Evolutionary conservation across 1,140 invertebrate species (phyloP).

Genomic region (Eulimnadia texana): DNA sequence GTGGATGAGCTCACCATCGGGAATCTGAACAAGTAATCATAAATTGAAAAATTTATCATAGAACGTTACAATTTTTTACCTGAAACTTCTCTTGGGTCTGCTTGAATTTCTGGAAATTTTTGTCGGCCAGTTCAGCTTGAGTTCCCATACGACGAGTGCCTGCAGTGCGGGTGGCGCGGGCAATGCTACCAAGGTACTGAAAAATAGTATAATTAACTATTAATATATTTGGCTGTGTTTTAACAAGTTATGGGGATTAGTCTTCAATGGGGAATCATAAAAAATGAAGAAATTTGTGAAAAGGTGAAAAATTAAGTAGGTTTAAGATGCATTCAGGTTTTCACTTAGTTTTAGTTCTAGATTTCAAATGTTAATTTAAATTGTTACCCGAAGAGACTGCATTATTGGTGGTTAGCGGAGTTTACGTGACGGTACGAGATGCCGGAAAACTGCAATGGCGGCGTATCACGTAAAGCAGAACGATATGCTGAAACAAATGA

Average conservation of each 20-base stretch:
- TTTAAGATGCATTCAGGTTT: no score
- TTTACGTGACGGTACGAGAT: background rate
- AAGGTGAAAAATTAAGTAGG: no score
- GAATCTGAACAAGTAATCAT: conserved; percentile 28
- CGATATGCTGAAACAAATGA: background rate
- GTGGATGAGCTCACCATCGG: conserved; percentile 41
- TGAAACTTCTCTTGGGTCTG: conserved; percentile 1
- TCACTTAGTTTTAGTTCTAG: no score
- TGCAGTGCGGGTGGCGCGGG: background rate
- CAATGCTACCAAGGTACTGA: background rate
- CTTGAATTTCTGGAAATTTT: background rate
- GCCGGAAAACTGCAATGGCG: background rate
- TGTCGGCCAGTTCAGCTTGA: background rate
- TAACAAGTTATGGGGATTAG: no score
- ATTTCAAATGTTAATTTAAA: background rate
- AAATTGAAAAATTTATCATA: background rate
- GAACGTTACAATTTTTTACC: background rate
- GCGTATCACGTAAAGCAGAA: background rate
- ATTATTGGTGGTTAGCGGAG: background rate
- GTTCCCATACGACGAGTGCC: conserved; percentile 1
- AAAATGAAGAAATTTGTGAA: no score
- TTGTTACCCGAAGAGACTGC: conserved; percentile 2
- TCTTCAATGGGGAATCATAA: no score
- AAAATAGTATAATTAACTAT: background rate
- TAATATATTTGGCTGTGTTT: background rate